Evolutionary conservation across 2,797 vertebrate genomes (phyloP), one percentile per base, ranked within the genome.

Genomic region (Notolepis coatsorum): DNA sequence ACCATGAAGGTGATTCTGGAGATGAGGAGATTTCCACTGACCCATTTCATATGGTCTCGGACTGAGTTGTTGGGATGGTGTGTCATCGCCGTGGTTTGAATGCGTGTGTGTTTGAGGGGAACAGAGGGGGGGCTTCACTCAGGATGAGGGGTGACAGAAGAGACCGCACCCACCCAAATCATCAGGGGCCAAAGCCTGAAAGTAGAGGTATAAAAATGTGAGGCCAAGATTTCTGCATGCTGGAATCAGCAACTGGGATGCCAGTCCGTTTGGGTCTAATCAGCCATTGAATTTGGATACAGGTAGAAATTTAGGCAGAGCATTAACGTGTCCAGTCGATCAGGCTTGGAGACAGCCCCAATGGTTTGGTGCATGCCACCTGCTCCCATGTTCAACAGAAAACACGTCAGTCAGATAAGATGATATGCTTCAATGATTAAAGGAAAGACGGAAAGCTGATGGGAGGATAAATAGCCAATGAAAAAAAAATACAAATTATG

Each of bases 31-130:
- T 73, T 82, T 83, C 81, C 83, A 93, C 92, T 93, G 88, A 94
- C 93, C 93, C 92, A 94, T 90, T 94, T 94, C 92, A 93, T 92
- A 90, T 93, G 92, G 79, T 93, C 92, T 88, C 92, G 92, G 73
- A 92, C 89, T 83, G 89, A 85, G 89, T 71, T 92, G 92, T 90
- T 92, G 84, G 91, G 87, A 90, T 92, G 91, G 86, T 93, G 92
- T 86, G 92, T 92, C 93, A 94, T 93, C 88, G 84, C 72, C 85
- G 79, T 75, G 82, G 83, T 90, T 89, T 89, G 81, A 88, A 88
- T 91, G 89, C 84, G 86, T 90, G 88, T 88, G 90, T 90, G 82
- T 89, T 86, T 88, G 82, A 80, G 66, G 90, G 83, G 67, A 70
- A 83, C 72, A 86, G 79, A 59, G 73, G 68, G n/a, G 47, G 80